Conservation (phyloP, 2,888 invertebrate species). For the Chironomus riparius region DNA sequence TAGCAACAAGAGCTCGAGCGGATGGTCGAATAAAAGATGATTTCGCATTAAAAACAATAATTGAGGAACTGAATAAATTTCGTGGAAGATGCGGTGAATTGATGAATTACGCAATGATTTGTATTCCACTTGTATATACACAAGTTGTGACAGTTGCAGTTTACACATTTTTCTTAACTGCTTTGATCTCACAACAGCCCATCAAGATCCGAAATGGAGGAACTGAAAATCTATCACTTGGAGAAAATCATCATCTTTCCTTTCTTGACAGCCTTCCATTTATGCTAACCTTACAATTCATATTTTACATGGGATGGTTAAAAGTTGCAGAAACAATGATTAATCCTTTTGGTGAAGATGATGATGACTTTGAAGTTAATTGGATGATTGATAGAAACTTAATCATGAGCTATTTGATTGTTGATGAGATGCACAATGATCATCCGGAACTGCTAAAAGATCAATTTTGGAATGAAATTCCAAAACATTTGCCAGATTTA, state of each 20-base stretch:
- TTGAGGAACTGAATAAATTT: constrained; percentile 52
- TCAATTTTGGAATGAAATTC: constrained; percentile 89
- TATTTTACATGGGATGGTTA: constrained; percentile 83
- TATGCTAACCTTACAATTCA: constrained; percentile 80
- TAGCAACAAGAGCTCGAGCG: constrained; percentile 46
- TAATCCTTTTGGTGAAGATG: constrained; percentile 87
- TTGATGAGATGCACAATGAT: constrained; percentile 86
- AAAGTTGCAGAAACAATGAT: constrained; percentile 68
- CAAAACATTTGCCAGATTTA: constrained; percentile 59
- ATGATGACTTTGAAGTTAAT: constrained; percentile 84
- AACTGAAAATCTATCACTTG: not conserved
- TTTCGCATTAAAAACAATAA: constrained; percentile 51
- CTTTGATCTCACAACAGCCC: constrained; percentile 53
- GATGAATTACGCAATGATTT: constrained; percentile 46
- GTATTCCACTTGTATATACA: constrained; percentile 48
- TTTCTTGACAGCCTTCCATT: constrained; percentile 59
- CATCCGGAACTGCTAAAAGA: constrained; percentile 80
- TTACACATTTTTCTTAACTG: constrained; percentile 51
- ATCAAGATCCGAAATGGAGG: constrained; percentile 34
- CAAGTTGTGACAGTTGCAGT: constrained; percentile 54
- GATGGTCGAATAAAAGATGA: constrained; percentile 49
- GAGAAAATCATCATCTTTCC: not conserved
- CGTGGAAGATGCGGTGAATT: constrained; percentile 45
- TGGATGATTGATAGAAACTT: constrained; percentile 80
- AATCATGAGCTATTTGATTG: constrained; percentile 77